phyloP scores from a whole-genome alignment of 2,888 invertebrate genomes.

The Oscheius sp. region DNA sequence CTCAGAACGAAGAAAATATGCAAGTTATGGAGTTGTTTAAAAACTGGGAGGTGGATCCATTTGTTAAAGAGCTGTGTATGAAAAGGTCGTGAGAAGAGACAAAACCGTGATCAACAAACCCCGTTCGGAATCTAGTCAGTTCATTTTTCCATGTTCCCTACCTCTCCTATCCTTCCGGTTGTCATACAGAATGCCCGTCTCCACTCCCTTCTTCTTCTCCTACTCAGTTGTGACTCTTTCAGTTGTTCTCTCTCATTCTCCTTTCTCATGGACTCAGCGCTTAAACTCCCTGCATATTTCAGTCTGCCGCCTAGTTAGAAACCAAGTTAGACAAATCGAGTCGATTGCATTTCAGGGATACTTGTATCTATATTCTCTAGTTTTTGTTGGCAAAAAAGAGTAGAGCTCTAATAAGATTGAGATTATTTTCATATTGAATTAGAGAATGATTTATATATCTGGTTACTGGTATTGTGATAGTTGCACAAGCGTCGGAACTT shows the following conservation, averaged over 20 bases:
- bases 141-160: conserved; percentile 28
- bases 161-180: conserved; percentile 30
- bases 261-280: conserved; percentile 24
- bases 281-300: conserved; percentile 23
- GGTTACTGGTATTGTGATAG: conserved; percentile 34
- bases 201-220: conserved; percentile 35
- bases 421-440: conserved; percentile 24
- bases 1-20: conserved; percentile 73
- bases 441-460: conserved; percentile 31
- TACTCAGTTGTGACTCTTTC: conserved; percentile 32
- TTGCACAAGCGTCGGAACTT: conserved; percentile 32
- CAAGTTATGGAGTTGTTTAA: conserved; percentile 72
- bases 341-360: conserved; percentile 33
- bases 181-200: conserved; percentile 37
- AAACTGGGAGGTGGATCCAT: conserved; percentile 66
- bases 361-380: conserved; percentile 19
- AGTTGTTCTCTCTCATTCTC: conserved; percentile 11
- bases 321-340: conserved; percentile 2
- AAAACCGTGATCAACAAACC: too few relatives aligned
- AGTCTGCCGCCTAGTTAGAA: conserved; percentile 8
- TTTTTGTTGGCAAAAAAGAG: not conserved
- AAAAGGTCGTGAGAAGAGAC: conserved; percentile 38
- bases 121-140: not conserved
- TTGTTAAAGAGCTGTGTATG: conserved; percentile 63
- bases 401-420: conserved; percentile 22